Base-by-base conservation (phyloP, 1,140 invertebrate genomes). In the Holotrichia oblita region DNA sequence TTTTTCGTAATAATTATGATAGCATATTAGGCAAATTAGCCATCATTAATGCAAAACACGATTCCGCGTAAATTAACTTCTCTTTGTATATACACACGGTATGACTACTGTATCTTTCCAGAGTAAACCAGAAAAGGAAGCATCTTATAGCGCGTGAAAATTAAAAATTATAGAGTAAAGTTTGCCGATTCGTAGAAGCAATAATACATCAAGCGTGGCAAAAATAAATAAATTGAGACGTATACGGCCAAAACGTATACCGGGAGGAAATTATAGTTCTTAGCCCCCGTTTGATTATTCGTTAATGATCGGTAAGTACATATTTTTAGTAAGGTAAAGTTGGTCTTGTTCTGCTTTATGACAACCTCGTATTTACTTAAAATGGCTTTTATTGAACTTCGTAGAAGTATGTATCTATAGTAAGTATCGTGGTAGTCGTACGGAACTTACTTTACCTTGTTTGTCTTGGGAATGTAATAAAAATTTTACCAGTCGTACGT, bases 111-210 rank as follows among this genome's bases (percentile, higher is more conserved):
- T n/a, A 10, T 12, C n/a, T n/a, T 7, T 55, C n/a, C 48, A 17
- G 6, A 55, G 17, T 3, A 17, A 12, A 0, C 6, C 17, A 55
- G 17, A 55, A 55, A 55, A 17, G 48, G 17, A n/a, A 0, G 17
- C 14, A 6, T 0, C 14, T 55, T 55, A 55, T 55, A 17, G 48
- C 48, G 48, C 48, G 12, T 55, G 48, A 55, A 55, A 55, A 55
- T 55, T 55, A 17, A 55, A 55, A 55, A 55, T 55, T 55, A 55
- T 17, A 55, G 48, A 55, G 48, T 17, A n/a, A 55, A 55, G 48
- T 17, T 55, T 55, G n/a, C 17, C 48, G 48, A 55, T 55, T 55
- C 48, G 48, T 55, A 55, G 48, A 55, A 55, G 48, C 48, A 55
- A 55, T 55, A 55, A 55, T 55, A n/a, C 48, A 55, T 55, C 48